Base-by-base conservation (phyloP, 1,140 invertebrate species). In the Varroa destructor region DNA sequence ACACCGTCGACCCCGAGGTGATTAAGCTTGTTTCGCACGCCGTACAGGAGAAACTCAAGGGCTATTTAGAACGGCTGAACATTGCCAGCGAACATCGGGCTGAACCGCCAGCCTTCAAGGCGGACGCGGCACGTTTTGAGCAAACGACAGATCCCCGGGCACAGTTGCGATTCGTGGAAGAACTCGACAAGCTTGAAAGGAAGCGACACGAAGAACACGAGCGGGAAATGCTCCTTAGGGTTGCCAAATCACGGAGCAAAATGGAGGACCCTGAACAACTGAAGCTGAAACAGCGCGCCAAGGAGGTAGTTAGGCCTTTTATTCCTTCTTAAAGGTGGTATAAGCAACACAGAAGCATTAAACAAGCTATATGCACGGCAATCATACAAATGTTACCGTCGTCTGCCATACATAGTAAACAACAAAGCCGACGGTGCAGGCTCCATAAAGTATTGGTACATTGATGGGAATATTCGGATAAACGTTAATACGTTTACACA, bases 251-350 rank as follows among this genome's bases (percentile, higher is more conserved):
- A 75, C 85, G 94, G 71, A 92, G 93, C 61, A 96, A 96, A 83
- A 88, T 90, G 42, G 94, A 97, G 82, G 94, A 97, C 83, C 93
- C 93, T 0, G 94, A 98, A 79, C 93, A 97, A 81, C 87, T 90
- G 0, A 97, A 97, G 80, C 82, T 97, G 72, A 97, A 97, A 83
- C 91, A 93, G 57, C 96, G 94, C 83, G 91, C 91, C 76, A 90
- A 88, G 84, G 88, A 89, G 81, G 87, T 87, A 80, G 76, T 75
- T 74, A 46, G 76, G 42, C 64, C 55, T n/a, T 42, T 54, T 6
- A 40, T 56, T 72, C 58, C 37, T 43, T 67, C 55, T 73, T 64
- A 54, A 25, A 25, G 25, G 25, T 25, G 25, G 25, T 25, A 25
- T 73, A 51, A 12, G 36, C n/a, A 37, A 12, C 40, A 36, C 1